Conservation (phyloP, 2,113 vertebrate genomes). For the Pelmatolapia mariae region DNA sequence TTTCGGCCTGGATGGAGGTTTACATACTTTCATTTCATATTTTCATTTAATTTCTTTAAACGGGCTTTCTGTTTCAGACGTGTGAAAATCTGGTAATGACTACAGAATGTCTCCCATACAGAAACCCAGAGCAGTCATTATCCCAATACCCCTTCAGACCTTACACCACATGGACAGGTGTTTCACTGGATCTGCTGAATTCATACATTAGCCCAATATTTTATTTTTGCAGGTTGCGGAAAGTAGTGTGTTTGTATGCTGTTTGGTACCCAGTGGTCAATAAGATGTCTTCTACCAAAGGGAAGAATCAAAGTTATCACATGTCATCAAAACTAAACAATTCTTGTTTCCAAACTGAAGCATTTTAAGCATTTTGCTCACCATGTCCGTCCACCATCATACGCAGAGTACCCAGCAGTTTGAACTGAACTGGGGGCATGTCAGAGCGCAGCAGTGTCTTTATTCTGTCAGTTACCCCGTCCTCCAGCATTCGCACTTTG, state of each 20-base stretch:
- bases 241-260: not conserved
- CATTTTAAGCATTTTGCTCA: slow-evolving; percentile 4
- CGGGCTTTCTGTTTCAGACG: not conserved
- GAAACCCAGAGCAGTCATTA: not conserved
- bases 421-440: slow-evolving; percentile 83
- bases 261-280: not conserved
- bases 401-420: slow-evolving; percentile 80
- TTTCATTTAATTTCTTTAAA: not conserved
- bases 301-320: not conserved
- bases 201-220: not conserved
- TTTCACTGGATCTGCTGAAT: not conserved
- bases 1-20: not conserved
- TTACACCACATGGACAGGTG: not conserved
- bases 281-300: not conserved
- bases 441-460: slow-evolving; percentile 78
- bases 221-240: accelerated
- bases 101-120: not conserved
- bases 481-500: slow-evolving; percentile 81
- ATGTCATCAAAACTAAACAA: not conserved
- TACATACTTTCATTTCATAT: not conserved
- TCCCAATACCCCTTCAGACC: not conserved
- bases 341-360: not conserved
- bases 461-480: slow-evolving; percentile 74
- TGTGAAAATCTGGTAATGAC: not conserved
- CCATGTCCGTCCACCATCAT: slow-evolving; percentile 86